Evolutionary conservation across 1,140 invertebrate species (phyloP), one percentile per base, ranked within the genome.

Genomic region (Homarus americanus): DNA sequence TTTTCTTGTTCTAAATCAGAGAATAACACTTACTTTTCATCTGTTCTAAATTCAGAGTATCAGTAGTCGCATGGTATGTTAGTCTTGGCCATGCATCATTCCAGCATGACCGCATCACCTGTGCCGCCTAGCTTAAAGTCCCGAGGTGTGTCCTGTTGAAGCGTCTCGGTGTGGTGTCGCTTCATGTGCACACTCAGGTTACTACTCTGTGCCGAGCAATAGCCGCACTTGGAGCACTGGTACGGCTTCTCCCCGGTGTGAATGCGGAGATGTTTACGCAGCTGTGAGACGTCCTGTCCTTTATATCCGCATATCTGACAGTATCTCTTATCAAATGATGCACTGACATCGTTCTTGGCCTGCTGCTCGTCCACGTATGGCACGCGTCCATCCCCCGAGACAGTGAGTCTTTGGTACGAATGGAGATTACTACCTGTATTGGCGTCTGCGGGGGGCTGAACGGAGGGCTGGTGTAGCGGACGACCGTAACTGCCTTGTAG

Each of bases 231-330:
- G 20, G 80, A 80, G 28, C 87, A 90, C 69, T 83, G 80, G 53
- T 76, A 90, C 15, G 87, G 87, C 72, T 83, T 90, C 72, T 90
- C 80, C 34, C 87, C 87, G 41, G 87, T 90, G 49, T 90, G 87
- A 49, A 90, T 83, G 1, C 87, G 79, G 1, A 90, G 87, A 38
- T 90, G 87, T 49, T 90, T 90, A 34, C 80, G 78, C 36, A 90
- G 80, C 49, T 90, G 87, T 58, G 87, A 90, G n/a, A 75, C 49
- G 66, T 83, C 80, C 36, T 83, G 80, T 32, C 87, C 80, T 44
- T 82, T 82, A 49, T 83, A 90, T 5, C 87, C 87, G 32, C 87
- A 90, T n/a, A 90, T 20, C 38, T 83, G 41, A n/a, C 87, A 90
- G 49, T 24, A 89, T 38, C 87, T 53, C 12, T 73, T 66, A 38